Base-by-base conservation (phyloP, 1,140 invertebrate species). In the Aphaenogaster rudis region DNA sequence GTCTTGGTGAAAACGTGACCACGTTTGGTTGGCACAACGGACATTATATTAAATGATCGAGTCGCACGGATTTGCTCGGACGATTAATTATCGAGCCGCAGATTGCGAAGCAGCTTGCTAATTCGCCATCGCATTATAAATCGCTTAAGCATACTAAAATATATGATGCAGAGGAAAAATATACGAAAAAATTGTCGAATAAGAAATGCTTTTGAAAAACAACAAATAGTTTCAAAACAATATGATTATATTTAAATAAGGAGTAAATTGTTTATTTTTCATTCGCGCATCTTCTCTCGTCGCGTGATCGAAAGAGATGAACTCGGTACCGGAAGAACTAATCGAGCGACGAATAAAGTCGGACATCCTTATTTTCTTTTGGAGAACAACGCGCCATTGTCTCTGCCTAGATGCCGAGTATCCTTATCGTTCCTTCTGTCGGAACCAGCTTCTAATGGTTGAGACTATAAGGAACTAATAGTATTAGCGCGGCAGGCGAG, bases 381-480 rank as follows among this genome's bases (percentile, higher is more conserved):
- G 21, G 5, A 54, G 33, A 69, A 15, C 52, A 81, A 81, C 50
- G 61, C 21, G 59, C 59, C 67, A 74, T 28, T 54, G 54, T 76
- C 69, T 84, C 57, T 86, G 67, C 11, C 45, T 52, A 7, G 45
- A n/a, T 50, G 48, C 48, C 45, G 45, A 6, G 48, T 66, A 64
- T 80, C 36, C 69, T 76, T 77, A 85, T 82, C 63, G 66, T 69
- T 42, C n/a, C n/a, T 59, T 33, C 66, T 33, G 45, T 13, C 36
- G 67, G 45, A 81, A 74, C 57, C 61, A 76, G 21, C 71, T 69
- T 79, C 82, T 91, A 91, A 91, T 86, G 86, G 79, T 77, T 52
- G 61, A 57, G 61, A 72, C 88, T 90, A 86, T 88, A 90, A 92
- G 81, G 78, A 91, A 66, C 36, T 92, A 91, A 91, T 88, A 80